Conservation (phyloP, 1,140 invertebrate species). For the Pomacea maculata region DNA sequence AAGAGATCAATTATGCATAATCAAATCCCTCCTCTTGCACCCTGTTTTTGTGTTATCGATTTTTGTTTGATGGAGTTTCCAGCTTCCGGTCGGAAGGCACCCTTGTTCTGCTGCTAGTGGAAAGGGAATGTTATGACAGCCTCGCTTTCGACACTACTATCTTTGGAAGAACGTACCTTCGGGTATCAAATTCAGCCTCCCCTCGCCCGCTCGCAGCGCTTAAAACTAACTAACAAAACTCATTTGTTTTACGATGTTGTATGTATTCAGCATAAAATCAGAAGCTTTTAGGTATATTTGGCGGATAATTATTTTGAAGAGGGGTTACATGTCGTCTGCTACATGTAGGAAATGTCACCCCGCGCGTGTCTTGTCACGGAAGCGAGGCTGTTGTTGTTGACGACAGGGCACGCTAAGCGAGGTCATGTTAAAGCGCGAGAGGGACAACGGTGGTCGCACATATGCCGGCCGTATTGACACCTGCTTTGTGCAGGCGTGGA, state of each 20-base stretch:
- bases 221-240: neutral
- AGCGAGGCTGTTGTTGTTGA: slow-evolving; percentile 33
- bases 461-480: too few species aligned
- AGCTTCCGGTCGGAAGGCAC: slow-evolving; percentile 38
- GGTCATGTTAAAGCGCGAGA: slow-evolving; percentile 5
- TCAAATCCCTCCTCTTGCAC: slow-evolving; percentile 29
- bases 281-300: neutral
- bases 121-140: slow-evolving; percentile 26
- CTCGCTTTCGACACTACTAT: slow-evolving; percentile 27
- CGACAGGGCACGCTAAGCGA: slow-evolving; percentile 23
- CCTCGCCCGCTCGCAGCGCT: neutral
- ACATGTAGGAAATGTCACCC: slow-evolving; percentile 14
- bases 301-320: neutral
- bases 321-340: slow-evolving; percentile 8
- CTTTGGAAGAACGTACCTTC: slow-evolving; percentile 20
- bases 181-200: too few species aligned
- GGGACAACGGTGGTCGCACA: neutral
- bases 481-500: too few species aligned
- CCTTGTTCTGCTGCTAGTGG: slow-evolving; percentile 26
- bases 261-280: neutral
- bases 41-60: slow-evolving; percentile 25
- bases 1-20: slow-evolving; percentile 32
- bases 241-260: neutral
- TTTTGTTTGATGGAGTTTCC: slow-evolving; percentile 36
- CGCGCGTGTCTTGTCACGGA: slow-evolving; percentile 23